A percentile compares a stretch with the other conserved stretches of the same genome.
Conservation (phyloP, 2,113 vertebrate species). For the Rhombomys opimus region DNA sequence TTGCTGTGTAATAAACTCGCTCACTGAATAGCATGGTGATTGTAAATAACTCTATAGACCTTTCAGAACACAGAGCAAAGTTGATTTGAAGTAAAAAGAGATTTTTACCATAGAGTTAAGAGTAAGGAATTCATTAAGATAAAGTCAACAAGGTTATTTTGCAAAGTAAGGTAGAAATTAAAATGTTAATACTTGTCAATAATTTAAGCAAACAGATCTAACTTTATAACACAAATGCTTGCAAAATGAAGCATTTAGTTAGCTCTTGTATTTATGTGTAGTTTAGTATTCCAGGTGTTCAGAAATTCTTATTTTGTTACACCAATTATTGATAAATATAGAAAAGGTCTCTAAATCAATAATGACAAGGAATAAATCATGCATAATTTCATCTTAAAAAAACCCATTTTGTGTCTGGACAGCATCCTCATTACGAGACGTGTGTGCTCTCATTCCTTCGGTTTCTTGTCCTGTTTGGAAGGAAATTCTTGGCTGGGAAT, state of each 20-base stretch:
- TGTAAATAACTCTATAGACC: background rate
- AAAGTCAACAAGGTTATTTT: constrained; percentile 22
- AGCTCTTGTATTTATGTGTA: constrained; percentile 4
- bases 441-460: constrained; percentile 12
- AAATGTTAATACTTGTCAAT: constrained; percentile 26
- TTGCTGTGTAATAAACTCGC: background rate
- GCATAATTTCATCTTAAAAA: constrained; percentile 53
- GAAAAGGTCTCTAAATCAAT: constrained; percentile 53
- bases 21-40: background rate
- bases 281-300: background rate
- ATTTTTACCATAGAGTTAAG: constrained; percentile 8
- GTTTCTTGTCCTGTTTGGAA: constrained; percentile 40
- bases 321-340: constrained; percentile 59
- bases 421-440: constrained; percentile 43
- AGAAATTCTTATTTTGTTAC: constrained; percentile 58
- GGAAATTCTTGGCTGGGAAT: constrained; percentile 31
- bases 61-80: background rate
- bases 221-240: constrained; percentile 25
- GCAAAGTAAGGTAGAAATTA: constrained; percentile 2
- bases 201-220: constrained; percentile 38
- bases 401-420: constrained; percentile 36
- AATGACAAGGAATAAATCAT: constrained; percentile 51
- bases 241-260: constrained; percentile 41
- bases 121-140: constrained; percentile 28
- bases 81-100: background rate